Conservation (phyloP, 2,888 invertebrate species). For the Coremacera marginata region DNA sequence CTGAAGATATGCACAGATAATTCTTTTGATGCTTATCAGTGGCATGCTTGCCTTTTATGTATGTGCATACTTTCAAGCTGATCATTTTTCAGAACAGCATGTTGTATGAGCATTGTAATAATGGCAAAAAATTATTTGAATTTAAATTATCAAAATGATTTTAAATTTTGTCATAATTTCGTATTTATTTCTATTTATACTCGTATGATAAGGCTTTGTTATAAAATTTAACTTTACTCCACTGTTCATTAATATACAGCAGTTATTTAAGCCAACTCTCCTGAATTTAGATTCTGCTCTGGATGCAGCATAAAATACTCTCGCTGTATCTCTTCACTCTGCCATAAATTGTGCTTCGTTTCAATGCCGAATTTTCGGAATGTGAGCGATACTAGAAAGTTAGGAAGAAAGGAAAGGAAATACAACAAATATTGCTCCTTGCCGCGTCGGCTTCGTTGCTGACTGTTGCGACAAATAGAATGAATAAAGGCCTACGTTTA, state of each 20-base stretch:
- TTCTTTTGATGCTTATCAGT: too few species aligned
- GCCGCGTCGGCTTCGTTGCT: background rate
- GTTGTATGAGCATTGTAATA: too few species aligned
- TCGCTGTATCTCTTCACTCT: background rate
- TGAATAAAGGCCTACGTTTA: background rate
- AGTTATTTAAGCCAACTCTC: background rate
- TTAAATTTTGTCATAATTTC: too few species aligned
- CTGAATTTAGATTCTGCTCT: background rate
- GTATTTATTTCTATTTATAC: too few species aligned
- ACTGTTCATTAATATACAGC: background rate
- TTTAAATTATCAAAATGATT: too few species aligned
- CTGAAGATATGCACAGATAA: too few species aligned
- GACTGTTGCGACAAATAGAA: background rate
- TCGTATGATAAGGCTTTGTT: too few species aligned
- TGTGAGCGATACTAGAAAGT: background rate
- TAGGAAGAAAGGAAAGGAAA: too few species aligned
- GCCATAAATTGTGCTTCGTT: background rate
- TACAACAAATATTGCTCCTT: background rate
- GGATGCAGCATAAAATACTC: background rate
- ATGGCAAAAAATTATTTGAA: too few species aligned
- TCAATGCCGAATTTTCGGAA: slow-evolving; percentile 10
- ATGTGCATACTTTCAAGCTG: too few species aligned
- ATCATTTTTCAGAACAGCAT: too few species aligned
- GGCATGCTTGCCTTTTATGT: too few species aligned
- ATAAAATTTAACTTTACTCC: background rate